phyloP scores from a whole-genome alignment of 2,888 invertebrate species.

The Machimus atricapillus region DNA sequence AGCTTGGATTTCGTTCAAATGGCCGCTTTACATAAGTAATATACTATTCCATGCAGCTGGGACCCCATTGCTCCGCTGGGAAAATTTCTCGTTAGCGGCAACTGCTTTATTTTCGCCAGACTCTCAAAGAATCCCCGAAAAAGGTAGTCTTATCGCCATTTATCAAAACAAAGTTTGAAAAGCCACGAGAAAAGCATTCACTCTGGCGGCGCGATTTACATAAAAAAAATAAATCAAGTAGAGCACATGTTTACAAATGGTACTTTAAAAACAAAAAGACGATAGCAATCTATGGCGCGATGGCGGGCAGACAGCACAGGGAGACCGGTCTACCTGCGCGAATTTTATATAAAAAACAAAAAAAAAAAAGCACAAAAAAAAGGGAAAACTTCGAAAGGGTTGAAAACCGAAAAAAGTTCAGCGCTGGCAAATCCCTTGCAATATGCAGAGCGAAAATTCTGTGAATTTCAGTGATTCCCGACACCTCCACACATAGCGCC shows the following conservation, averaged over 20 bases:
- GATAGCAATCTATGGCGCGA: not conserved
- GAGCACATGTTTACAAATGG: not conserved
- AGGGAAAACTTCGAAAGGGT: not conserved
- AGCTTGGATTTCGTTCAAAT: not conserved
- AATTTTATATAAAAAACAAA: not conserved
- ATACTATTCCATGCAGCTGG: not conserved
- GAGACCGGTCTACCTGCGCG: not conserved
- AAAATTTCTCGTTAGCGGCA: not conserved
- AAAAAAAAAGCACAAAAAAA: not conserved
- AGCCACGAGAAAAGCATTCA: not conserved
- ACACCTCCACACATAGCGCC: not conserved
- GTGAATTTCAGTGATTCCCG: conserved; percentile 2
- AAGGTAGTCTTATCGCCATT: not conserved
- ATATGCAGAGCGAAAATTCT: conserved; percentile 13
- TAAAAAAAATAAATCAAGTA: not conserved
- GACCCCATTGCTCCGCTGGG: not conserved
- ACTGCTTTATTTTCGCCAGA: not conserved
- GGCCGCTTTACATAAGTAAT: not conserved
- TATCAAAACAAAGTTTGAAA: not conserved
- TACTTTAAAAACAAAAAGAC: not conserved
- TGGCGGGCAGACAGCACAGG: not conserved
- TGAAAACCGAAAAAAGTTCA: not conserved
- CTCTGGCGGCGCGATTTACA: not conserved
- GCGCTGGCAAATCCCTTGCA: not conserved
- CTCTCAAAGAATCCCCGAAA: not conserved